These are phyloP conservation scores for Heliocidaris tuberculata DNA, from an alignment of 35 echinoderm and acorn worm species.

Conservation along the genomic window DNA sequence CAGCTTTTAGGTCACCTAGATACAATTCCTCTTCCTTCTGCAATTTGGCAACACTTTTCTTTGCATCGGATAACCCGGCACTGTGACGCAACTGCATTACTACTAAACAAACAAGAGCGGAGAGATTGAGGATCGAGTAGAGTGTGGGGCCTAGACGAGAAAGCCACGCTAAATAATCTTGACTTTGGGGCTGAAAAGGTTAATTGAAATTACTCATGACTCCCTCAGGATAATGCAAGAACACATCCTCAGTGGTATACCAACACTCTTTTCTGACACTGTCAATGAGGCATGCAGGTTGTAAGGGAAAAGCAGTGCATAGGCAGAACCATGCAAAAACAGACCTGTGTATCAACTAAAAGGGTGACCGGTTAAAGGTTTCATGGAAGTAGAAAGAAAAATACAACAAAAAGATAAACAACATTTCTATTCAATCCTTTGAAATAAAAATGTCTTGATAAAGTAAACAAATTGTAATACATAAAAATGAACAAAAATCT, in stretches of 20 bases:
- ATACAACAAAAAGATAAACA: neutral
- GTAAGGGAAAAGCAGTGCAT: neutral
- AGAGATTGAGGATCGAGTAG: neutral
- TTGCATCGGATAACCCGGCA: neutral
- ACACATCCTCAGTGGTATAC: neutral
- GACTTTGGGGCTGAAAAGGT: slow-evolving; percentile 15
- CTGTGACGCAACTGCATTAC: neutral
- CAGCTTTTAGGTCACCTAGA: slow-evolving; percentile 8
- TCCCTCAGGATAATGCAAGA: neutral
- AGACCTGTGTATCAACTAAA: neutral
- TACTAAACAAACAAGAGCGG: neutral
- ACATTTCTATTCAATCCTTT: neutral
- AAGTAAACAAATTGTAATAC: no score
- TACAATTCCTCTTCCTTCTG: neutral
- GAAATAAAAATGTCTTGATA: no score
- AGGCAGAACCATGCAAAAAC: neutral
- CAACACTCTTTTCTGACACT: neutral
- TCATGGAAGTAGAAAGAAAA: neutral
- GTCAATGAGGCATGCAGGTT: neutral
- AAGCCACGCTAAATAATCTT: slow-evolving; percentile 3
- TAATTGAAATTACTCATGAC: slow-evolving; percentile 12
- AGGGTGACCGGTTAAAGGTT: neutral
- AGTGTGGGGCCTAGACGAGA: neutral
- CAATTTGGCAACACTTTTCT: neutral
- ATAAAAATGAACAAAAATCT: no score